A percentile compares a stretch with the other conserved stretches of the same genome.
Conservation (phyloP, 2,888 invertebrate species). For the Noctua fimbriata region DNA sequence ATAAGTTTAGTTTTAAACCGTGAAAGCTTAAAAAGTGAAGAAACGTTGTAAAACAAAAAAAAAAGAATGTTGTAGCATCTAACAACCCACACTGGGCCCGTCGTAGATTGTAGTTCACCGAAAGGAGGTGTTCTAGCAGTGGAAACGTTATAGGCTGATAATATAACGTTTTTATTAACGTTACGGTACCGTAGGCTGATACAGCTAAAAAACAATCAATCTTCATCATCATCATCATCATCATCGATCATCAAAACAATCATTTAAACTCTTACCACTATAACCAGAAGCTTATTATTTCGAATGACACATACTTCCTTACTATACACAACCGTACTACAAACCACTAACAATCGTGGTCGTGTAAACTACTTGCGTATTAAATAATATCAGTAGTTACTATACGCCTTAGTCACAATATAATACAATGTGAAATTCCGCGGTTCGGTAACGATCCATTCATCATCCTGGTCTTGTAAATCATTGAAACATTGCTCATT, state of each 20-base stretch:
- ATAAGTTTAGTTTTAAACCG: no score
- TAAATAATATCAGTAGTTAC: slow-evolving; percentile 23
- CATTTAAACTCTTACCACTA: not conserved
- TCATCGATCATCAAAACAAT: not conserved
- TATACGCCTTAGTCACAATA: not conserved
- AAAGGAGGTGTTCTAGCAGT: not conserved
- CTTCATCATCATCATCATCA: not conserved
- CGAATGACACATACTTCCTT: slow-evolving; percentile 8
- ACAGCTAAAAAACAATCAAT: not conserved
- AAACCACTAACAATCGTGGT: not conserved
- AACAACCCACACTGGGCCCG: not conserved
- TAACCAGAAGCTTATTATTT: slow-evolving; percentile 4
- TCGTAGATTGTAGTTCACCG: not conserved
- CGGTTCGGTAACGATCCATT: slow-evolving; percentile 30
- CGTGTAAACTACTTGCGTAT: not conserved
- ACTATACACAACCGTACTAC: not conserved
- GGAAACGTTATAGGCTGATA: not conserved
- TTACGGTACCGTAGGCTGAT: not conserved
- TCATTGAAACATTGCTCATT: slow-evolving; percentile 40
- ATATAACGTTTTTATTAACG: no score
- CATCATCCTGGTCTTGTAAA: slow-evolving; percentile 16
- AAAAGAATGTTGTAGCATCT: no score
- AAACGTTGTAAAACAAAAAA: not conserved
- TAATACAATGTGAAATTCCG: slow-evolving; percentile 32
- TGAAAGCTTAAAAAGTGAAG: no score